Evolutionary conservation across 92 coral and sea anemone genomes (phyloP).

Genomic region (Galaxea fascicularis): DNA sequence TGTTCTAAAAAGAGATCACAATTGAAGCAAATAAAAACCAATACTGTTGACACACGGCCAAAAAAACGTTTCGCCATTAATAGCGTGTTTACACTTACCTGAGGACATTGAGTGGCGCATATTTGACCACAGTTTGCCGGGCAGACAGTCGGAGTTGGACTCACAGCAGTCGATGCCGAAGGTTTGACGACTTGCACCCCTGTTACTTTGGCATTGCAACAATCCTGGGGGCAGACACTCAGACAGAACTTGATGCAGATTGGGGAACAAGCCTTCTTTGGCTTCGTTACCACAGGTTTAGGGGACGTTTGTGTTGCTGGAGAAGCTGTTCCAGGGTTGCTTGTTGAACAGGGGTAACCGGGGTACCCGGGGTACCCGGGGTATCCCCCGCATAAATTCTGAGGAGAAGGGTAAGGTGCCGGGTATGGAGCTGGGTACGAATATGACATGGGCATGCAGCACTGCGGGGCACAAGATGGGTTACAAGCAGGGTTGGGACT

Average conservation of each 20-base stretch:
- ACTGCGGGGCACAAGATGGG: conserved; percentile 77
- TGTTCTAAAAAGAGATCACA: too few species aligned
- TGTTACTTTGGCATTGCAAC: conserved; percentile 65
- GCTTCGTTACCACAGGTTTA: conserved; percentile 43
- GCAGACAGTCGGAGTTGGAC: conserved; percentile 66
- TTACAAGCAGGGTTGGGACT: conserved; percentile 62
- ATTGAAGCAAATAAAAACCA: too few species aligned
- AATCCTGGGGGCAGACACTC: conserved; percentile 87
- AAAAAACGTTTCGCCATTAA: not conserved
- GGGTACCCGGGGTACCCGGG: conserved; percentile 42
- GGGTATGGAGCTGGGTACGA: conserved; percentile 66
- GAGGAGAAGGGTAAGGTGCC: too few species aligned
- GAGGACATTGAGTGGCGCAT: conserved; percentile 84
- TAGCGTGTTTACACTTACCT: conserved; percentile 39
- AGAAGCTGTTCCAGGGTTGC: conserved; percentile 16
- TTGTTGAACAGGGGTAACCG: conserved; percentile 21
- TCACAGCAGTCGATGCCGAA: conserved; percentile 41
- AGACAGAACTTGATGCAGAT: conserved; percentile 90
- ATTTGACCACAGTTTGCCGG: conserved; percentile 82
- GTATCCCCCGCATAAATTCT: conserved; percentile 15
- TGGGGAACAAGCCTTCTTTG: conserved; percentile 67
- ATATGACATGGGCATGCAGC: conserved; percentile 70
- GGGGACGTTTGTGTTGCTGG: conserved; percentile 42
- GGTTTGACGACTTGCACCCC: conserved; percentile 42
- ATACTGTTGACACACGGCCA: too few species aligned